Evolutionary conservation across 2,888 invertebrate species (phyloP), one percentile per base, ranked within the genome.

Genomic region (Diploptera punctata): DNA sequence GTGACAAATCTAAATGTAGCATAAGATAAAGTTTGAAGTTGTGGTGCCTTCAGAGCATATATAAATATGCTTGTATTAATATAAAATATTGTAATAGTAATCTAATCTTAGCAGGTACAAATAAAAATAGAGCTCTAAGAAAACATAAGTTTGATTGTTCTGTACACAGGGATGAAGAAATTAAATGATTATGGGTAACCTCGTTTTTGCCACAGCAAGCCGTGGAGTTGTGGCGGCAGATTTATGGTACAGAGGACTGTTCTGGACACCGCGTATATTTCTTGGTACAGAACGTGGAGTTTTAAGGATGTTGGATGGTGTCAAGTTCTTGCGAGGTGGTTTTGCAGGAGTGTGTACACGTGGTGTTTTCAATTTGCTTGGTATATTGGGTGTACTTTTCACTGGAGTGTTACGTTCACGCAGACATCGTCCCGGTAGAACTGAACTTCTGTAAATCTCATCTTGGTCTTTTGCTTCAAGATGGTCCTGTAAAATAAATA

Each of bases 401-500:
- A 21, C 43, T 10, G 38, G 65, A 1, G 43, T 65, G 43, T 65
- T 65, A 16, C 65, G 21, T 18, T 65, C 65, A 38, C 43, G 38
- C 10, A 65, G 65, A 18, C 21, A 43, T n/a, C 21, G 38, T 0
- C 43, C 65, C 7, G 65, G 43, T 5, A 33, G 9, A 3, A 65
- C 43, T 33, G 65, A 65, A 21, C 65, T 65, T 5, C 65, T 13
- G 21, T 43, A 65, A 13, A 29, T 65, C 21, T 10, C 65, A 24
- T 21, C 43, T 43, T 38, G 19, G n/a, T 44, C 29, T 5, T 21
- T 3, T 16, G 29, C 43, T 65, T 65, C 65, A 19, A 65, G 43
- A 43, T 65, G 65, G 16, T 65, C 65, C 65, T 65, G 19, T 1
- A 65, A 65, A n/a, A n/a, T n/a, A n/a, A n/a, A n/a, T n/a, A n/a